phyloP scores from a whole-genome alignment of 2,797 vertebrate species.

The Alouatta caraya region DNA sequence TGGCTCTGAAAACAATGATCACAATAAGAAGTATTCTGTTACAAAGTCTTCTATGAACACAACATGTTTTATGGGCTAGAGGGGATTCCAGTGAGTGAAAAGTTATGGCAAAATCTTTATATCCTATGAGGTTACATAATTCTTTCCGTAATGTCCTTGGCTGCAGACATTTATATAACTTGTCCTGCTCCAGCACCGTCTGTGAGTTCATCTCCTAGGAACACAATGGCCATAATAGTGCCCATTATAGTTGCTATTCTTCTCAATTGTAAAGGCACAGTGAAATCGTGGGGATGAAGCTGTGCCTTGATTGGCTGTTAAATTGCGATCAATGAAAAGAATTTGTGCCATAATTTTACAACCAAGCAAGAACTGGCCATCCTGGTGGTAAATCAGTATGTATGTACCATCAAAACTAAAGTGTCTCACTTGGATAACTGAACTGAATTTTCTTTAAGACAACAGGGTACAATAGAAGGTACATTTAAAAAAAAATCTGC shows the following conservation, averaged over 20 bases:
- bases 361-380: conserved; percentile 75
- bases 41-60: conserved; percentile 19
- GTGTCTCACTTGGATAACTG: conserved; percentile 78
- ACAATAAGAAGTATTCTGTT: neutral
- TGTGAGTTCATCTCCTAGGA: conserved; percentile 77
- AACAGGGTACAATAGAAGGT: conserved; percentile 68
- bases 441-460: conserved; percentile 79
- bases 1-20: conserved; percentile 31
- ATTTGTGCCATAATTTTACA: conserved; percentile 82
- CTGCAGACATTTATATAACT: conserved; percentile 70
- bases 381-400: conserved; percentile 83
- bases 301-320: conserved; percentile 80
- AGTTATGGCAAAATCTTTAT: conserved; percentile 67
- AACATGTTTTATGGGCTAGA: conserved; percentile 48
- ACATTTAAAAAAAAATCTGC: neutral
- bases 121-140: conserved; percentile 69
- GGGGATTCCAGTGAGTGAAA: conserved; percentile 50
- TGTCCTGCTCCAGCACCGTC: conserved; percentile 53
- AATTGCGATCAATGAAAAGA: conserved; percentile 82
- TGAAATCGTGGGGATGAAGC: conserved; percentile 79
- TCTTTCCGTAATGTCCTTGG: conserved; percentile 48
- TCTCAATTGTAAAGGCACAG: conserved; percentile 81
- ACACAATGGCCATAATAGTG: conserved; percentile 79
- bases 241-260: conserved; percentile 80
- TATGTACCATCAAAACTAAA: conserved; percentile 77